Conservation (phyloP, 2,888 invertebrate genomes). For the Toxonevra muliebris region DNA sequence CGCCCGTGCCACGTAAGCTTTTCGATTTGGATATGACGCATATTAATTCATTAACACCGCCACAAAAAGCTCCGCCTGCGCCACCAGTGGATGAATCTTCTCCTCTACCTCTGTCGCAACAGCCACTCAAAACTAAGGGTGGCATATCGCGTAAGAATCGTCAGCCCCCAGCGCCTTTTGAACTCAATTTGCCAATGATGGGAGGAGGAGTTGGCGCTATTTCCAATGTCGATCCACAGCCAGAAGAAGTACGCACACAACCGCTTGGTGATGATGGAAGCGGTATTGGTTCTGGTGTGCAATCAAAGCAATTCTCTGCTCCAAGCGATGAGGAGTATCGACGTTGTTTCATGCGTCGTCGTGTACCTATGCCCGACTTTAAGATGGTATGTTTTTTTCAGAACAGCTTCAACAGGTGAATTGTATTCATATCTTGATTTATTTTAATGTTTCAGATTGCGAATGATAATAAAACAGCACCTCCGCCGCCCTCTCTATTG, state of each 20-base stretch:
- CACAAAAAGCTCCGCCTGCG: conserved; percentile 56
- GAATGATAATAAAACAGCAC: conserved; percentile 44
- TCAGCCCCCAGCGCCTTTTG: conserved; percentile 57
- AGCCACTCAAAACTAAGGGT: conserved; percentile 43
- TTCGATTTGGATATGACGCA: conserved; percentile 58
- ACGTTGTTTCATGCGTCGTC: conserved; percentile 52
- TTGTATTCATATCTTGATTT: conserved; percentile 2
- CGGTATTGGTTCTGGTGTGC: conserved; percentile 29
- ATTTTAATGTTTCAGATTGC: conserved; percentile 43
- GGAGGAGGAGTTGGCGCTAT: conserved; percentile 13
- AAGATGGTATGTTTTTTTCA: conserved; percentile 47
- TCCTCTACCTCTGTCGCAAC: conserved; percentile 37
- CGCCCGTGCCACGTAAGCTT: conserved; percentile 54
- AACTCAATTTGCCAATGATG: conserved; percentile 52
- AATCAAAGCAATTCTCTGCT: conserved; percentile 43
- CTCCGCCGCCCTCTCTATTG: conserved; percentile 43
- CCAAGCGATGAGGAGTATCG: conserved; percentile 50
- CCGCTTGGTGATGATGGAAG: conserved; percentile 64
- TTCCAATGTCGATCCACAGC: conserved; percentile 31
- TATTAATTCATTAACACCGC: conserved; percentile 56
- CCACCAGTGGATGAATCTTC: conserved; percentile 49
- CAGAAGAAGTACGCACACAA: conserved; percentile 65
- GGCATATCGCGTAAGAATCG: conserved; percentile 61
- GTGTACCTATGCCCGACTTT: conserved; percentile 56
- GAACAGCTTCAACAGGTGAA: too few relatives aligned